These are phyloP conservation scores for Pterocles orientalis DNA, from an alignment of 2,113 vertebrate species.

Conservation along the genomic window DNA sequence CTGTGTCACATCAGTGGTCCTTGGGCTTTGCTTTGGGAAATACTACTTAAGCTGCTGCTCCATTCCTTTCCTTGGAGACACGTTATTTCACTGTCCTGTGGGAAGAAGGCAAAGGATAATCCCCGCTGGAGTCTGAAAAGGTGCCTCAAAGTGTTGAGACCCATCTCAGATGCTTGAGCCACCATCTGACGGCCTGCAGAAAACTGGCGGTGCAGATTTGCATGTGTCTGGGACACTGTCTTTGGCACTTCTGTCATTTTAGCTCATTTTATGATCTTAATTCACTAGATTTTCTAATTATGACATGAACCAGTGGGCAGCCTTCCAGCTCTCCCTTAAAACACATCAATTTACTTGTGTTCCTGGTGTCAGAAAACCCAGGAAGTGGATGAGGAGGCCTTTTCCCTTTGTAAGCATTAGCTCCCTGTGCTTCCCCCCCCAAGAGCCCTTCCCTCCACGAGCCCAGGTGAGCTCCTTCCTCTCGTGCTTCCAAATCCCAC, in stretches of 20 bases:
- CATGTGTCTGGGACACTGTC: not conserved
- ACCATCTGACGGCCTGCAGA: not conserved
- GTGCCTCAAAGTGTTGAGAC: not conserved
- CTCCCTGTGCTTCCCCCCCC: not conserved
- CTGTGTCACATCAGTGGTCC: not conserved
- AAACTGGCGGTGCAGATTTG: not conserved
- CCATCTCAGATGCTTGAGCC: not conserved
- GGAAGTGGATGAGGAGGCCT: not conserved
- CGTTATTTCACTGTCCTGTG: not conserved
- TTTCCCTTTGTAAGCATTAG: not conserved
- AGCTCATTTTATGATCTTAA: not conserved
- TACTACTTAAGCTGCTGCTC: not conserved
- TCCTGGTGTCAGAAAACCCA: not conserved
- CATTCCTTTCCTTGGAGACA: not conserved
- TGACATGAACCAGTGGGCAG: not conserved
- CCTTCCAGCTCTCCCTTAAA: constrained; percentile 8
- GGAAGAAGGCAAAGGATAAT: not conserved
- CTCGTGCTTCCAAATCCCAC: not conserved
- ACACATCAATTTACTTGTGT: not conserved
- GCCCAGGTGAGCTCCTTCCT: not conserved
- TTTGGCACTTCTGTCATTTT: not conserved
- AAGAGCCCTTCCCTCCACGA: not conserved
- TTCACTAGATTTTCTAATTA: not conserved
- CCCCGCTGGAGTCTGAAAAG: not conserved
- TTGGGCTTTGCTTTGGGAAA: not conserved